Percentiles rank a stretch among this genome's conserved stretches.
Conservation (phyloP, 2,888 invertebrate genomes). For the Neoitamus cyanurus region DNA sequence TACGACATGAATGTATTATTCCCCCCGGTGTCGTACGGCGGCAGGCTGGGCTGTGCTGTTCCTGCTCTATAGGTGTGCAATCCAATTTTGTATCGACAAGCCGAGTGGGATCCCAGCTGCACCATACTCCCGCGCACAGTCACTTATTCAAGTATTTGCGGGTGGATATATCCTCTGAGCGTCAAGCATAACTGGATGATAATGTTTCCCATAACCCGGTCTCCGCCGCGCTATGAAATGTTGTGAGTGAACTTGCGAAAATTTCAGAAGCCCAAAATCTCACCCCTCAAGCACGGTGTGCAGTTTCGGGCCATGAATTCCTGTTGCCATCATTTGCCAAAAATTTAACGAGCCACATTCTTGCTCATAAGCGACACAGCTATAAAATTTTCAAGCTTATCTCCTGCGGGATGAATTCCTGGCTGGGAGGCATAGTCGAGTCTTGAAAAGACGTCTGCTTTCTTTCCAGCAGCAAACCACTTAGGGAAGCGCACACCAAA, state of each 20-base stretch:
- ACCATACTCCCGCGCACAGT: background rate
- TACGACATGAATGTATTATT: constrained; percentile 20
- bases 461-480: background rate
- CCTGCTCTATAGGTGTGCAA: background rate
- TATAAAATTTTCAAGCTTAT: background rate
- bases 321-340: background rate
- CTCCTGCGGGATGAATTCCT: background rate
- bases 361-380: background rate
- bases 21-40: constrained; percentile 1
- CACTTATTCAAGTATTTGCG: background rate
- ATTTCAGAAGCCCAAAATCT: background rate
- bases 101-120: background rate
- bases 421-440: background rate
- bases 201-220: background rate
- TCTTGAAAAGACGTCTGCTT: background rate
- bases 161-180: background rate
- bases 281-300: background rate
- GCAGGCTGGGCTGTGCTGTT: background rate
- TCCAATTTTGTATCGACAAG: constrained; percentile 31
- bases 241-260: background rate
- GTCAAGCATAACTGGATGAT: constrained; percentile 20
- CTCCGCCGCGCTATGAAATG: background rate
- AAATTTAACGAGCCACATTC: background rate
- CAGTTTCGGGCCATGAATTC: background rate
- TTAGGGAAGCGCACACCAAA: no score